A percentile compares a stretch with the other conserved stretches of the same genome.
Conservation (phyloP, 2,797 vertebrate genomes). For the Rachycentron canadum region DNA sequence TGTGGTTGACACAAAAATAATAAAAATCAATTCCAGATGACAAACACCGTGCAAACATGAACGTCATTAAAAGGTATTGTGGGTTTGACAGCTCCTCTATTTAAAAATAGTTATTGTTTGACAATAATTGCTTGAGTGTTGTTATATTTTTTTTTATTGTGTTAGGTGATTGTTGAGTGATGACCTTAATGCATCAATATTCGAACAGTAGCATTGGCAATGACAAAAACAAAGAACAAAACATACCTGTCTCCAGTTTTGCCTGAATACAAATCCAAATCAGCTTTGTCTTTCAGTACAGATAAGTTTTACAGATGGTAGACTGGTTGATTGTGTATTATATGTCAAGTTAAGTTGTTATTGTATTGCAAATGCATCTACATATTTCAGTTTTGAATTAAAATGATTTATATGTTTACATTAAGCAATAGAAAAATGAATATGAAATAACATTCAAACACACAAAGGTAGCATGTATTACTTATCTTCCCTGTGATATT, state of each 20-base stretch:
- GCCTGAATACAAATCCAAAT: not conserved
- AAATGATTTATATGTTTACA: not conserved
- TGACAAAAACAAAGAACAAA: slow-evolving; percentile 25
- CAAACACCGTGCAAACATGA: slow-evolving; percentile 26
- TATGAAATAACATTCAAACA: not conserved
- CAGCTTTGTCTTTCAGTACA: not conserved
- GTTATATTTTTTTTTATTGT: slow-evolving; percentile 13
- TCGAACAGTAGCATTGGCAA: slow-evolving; percentile 13
- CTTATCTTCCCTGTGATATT: not conserved
- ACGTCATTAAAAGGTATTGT: slow-evolving; percentile 27
- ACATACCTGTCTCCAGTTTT: not conserved
- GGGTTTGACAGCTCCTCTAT: slow-evolving; percentile 32
- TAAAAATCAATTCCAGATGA: slow-evolving; percentile 24
- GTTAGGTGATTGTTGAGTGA: slow-evolving; percentile 11
- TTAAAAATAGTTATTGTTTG: slow-evolving; percentile 26
- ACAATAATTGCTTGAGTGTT: slow-evolving; percentile 14
- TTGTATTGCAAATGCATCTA: not conserved
- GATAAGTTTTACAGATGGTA: not conserved
- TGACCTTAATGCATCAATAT: slow-evolving; percentile 27
- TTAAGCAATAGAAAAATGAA: not conserved
- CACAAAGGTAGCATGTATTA: not conserved
- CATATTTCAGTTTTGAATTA: not conserved
- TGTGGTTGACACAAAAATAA: slow-evolving; percentile 15
- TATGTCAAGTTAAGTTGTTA: not conserved
- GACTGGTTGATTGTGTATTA: not conserved